These are phyloP conservation scores for Phlogophora meticulosa DNA, from an alignment of 2,888 invertebrate genomes.

Conservation along the genomic window DNA sequence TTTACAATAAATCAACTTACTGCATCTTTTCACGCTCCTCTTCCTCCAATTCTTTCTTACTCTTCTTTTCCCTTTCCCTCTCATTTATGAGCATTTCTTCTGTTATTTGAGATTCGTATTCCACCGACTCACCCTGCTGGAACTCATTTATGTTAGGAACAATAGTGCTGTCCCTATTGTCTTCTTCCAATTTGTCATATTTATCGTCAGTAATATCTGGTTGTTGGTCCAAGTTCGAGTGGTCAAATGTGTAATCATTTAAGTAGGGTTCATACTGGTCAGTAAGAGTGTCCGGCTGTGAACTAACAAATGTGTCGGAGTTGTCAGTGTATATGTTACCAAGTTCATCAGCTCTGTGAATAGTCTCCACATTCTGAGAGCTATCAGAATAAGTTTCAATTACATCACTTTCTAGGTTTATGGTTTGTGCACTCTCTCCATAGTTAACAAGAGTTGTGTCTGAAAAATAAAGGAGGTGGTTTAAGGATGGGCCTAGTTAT, in stretches of 20 bases:
- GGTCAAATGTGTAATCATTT: slow-evolving; percentile 84
- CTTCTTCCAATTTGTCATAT: slow-evolving; percentile 67
- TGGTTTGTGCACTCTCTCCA: slow-evolving; percentile 77
- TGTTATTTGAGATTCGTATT: slow-evolving; percentile 81
- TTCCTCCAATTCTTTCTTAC: slow-evolving; percentile 96
- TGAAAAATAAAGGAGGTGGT: slow-evolving; percentile 55
- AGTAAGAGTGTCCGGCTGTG: slow-evolving; percentile 79
- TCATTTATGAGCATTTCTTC: slow-evolving; percentile 88
- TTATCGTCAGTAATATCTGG: slow-evolving; percentile 73
- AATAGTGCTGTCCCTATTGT: slow-evolving; percentile 69
- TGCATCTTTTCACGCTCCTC: slow-evolving; percentile 99
- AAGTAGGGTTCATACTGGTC: slow-evolving; percentile 86
- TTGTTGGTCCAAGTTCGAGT: slow-evolving; percentile 72
- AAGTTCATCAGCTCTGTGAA: slow-evolving; percentile 84
- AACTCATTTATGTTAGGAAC: slow-evolving; percentile 78
- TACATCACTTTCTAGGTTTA: slow-evolving; percentile 78
- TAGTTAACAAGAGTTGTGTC: slow-evolving; percentile 88
- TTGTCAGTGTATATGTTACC: slow-evolving; percentile 86
- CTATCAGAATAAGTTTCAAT: slow-evolving; percentile 82
- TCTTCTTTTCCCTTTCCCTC: slow-evolving; percentile 93
- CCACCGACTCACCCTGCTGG: slow-evolving; percentile 77
- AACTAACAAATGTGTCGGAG: slow-evolving; percentile 78
- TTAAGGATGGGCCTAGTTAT: not conserved
- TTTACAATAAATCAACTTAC: slow-evolving; percentile 89
- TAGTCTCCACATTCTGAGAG: slow-evolving; percentile 81